These are phyloP conservation scores for Scaptomyza polygonia DNA, from an alignment of 2,888 invertebrate species.

Conservation along the genomic window DNA sequence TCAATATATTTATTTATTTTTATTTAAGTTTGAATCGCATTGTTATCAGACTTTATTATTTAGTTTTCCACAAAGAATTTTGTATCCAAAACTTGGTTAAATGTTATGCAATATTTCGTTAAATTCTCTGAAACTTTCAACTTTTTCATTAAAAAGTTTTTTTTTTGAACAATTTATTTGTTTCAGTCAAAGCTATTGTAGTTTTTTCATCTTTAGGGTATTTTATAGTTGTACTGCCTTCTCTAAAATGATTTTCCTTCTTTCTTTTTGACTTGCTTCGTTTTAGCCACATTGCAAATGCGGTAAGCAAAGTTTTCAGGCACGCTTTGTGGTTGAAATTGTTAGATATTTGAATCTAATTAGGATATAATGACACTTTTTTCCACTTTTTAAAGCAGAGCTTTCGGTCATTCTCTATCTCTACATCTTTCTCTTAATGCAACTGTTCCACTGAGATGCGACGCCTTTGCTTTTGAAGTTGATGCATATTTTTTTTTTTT, in stretches of 20 bases:
- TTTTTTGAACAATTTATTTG: too few relatives aligned
- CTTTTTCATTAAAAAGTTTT: too few relatives aligned
- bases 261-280: conserved; percentile 7
- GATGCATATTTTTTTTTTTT: conserved; percentile 5
- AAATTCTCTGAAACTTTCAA: too few relatives aligned
- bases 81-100: too few relatives aligned
- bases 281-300: conserved; percentile 47
- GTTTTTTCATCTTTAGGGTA: too few relatives aligned
- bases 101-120: too few relatives aligned
- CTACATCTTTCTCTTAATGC: background rate
- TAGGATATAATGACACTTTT: conserved; percentile 73
- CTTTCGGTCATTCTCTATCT: background rate
- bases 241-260: background rate
- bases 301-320: conserved; percentile 67
- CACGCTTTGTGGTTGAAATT: conserved; percentile 65
- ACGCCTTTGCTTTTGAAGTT: conserved; percentile 4
- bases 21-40: too few relatives aligned
- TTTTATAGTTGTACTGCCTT: background rate
- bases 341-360: conserved; percentile 75
- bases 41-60: too few relatives aligned
- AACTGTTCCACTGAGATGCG: background rate
- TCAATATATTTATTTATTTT: too few relatives aligned
- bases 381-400: conserved; percentile 12
- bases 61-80: too few relatives aligned
- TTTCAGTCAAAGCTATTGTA: too few relatives aligned